Conservation (phyloP, 2,113 vertebrate genomes). For the Plecotus auritus region DNA sequence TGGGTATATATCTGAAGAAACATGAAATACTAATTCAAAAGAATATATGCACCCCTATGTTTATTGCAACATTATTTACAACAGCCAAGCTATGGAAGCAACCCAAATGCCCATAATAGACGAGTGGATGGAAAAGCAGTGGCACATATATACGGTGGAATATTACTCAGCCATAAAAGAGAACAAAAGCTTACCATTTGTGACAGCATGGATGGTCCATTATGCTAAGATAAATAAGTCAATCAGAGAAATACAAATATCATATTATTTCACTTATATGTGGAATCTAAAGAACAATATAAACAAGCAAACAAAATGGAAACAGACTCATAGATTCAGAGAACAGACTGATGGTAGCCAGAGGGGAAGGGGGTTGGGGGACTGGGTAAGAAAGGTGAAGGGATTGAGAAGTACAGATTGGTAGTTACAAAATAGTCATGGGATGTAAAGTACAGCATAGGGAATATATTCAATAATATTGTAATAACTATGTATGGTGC, state of each 20-base stretch:
- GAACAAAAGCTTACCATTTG: neutral
- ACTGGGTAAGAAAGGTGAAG: neutral
- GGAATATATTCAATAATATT: neutral
- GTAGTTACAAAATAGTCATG: neutral
- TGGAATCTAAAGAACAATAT: neutral
- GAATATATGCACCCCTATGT: neutral
- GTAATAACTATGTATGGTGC: neutral
- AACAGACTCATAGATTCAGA: neutral
- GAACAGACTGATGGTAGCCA: neutral
- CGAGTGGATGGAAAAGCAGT: neutral
- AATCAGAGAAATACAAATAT: neutral
- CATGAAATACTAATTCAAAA: neutral
- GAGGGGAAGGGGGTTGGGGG: neutral
- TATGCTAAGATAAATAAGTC: neutral
- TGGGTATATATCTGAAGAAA: neutral
- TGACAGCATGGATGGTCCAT: neutral
- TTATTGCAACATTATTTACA: neutral
- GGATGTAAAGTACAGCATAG: neutral
- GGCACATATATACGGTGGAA: neutral
- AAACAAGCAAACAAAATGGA: neutral
- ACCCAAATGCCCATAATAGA: neutral
- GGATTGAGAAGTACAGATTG: neutral
- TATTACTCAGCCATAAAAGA: neutral
- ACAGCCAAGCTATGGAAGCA: neutral
- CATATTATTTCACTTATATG: neutral